Conservation (phyloP, 2,888 invertebrate species). For the Eustalomyia histrio region DNA sequence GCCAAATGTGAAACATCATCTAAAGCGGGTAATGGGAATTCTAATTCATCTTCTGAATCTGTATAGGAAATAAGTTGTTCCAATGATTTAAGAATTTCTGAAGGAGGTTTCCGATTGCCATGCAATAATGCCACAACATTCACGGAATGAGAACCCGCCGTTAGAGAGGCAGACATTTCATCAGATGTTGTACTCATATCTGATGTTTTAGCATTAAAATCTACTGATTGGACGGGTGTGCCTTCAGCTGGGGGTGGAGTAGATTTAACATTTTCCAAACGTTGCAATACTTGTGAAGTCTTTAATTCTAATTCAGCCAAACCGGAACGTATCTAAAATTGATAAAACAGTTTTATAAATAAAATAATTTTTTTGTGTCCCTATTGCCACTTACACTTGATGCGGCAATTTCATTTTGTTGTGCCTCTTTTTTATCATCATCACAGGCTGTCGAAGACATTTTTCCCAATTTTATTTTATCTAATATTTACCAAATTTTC, state of each 20-base stretch:
- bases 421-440: constrained; percentile 72
- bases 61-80: constrained; percentile 84
- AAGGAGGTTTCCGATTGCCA: constrained; percentile 81
- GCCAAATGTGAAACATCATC: constrained; percentile 84
- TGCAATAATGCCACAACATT: constrained; percentile 76
- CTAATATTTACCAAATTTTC: constrained; percentile 33
- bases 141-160: constrained; percentile 23
- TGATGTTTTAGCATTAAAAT: constrained; percentile 45
- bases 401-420: constrained; percentile 77
- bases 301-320: constrained; percentile 85
- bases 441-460: constrained; percentile 71
- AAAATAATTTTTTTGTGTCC: not conserved
- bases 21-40: constrained; percentile 82
- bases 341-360: not conserved
- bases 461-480: constrained; percentile 46
- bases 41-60: constrained; percentile 82
- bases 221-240: constrained; percentile 75
- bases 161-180: constrained; percentile 30
- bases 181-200: constrained; percentile 37
- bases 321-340: constrained; percentile 82
- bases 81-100: constrained; percentile 81
- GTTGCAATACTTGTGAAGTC: constrained; percentile 86
- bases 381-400: constrained; percentile 75
- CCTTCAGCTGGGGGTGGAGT: constrained; percentile 65
- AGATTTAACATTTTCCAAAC: constrained; percentile 83